These are phyloP conservation scores for Dreissena polymorpha DNA, from an alignment of 1,140 invertebrate genomes.

Conservation along the genomic window DNA sequence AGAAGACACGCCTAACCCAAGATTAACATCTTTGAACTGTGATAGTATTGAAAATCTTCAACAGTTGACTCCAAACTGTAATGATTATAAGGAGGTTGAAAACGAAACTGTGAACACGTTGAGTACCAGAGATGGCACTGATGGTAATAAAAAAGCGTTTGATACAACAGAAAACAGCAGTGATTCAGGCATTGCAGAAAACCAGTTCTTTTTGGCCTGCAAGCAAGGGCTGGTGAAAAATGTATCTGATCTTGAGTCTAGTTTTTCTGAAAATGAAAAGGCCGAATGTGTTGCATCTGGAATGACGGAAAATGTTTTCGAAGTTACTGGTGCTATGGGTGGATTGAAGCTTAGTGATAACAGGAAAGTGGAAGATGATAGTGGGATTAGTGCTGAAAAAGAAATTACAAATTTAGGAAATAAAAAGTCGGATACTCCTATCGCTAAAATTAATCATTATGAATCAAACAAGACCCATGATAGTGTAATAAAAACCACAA, in stretches of 20 bases:
- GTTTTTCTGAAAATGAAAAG: slow-evolving; percentile 16
- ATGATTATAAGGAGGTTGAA: neutral
- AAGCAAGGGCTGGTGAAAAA: neutral
- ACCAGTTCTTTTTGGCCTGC: slow-evolving; percentile 1
- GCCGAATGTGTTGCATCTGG: neutral
- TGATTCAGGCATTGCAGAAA: slow-evolving; percentile 28
- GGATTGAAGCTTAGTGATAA: neutral
- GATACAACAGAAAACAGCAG: slow-evolving; percentile 12
- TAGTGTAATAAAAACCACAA: too few species aligned
- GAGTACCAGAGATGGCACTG: neutral
- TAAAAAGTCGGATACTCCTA: neutral
- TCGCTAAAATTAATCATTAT: too few species aligned
- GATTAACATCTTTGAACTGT: neutral
- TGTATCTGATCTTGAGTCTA: neutral
- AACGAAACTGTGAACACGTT: neutral
- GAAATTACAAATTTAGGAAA: neutral
- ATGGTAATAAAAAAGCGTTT: neutral
- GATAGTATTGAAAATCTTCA: neutral
- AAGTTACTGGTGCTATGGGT: neutral
- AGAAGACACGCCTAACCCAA: neutral
- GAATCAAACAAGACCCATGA: too few species aligned
- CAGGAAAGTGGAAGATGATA: neutral
- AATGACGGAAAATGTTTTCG: neutral
- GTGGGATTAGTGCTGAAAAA: neutral
- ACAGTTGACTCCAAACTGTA: neutral